Conservation (phyloP, 1,140 invertebrate species). For the Phymorhynchus buccinoides region DNA sequence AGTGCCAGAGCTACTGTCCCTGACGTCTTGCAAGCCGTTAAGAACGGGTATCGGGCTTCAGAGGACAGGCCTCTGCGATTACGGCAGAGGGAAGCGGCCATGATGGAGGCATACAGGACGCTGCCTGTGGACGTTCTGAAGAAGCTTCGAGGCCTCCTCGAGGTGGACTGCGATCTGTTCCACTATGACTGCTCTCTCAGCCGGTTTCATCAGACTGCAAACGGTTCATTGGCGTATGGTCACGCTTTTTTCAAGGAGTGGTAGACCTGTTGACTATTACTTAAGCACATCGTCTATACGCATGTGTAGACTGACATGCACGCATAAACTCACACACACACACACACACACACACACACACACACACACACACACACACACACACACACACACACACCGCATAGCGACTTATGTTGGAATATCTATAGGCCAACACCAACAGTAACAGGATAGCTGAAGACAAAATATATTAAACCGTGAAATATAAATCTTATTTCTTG, state of each 20-base stretch:
- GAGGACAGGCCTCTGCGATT: neutral
- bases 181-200: constrained; percentile 1
- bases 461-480: too few relatives aligned
- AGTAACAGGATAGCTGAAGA: too few relatives aligned
- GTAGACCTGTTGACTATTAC: neutral
- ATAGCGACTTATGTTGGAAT: too few relatives aligned
- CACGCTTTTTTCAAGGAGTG: neutral
- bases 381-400: neutral
- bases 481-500: too few relatives aligned
- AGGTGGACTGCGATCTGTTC: constrained; percentile 9
- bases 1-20: neutral
- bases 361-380: neutral
- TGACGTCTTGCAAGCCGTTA: neutral
- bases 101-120: constrained; percentile 10
- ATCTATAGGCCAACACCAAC: too few relatives aligned
- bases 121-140: neutral
- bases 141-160: neutral
- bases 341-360: neutral
- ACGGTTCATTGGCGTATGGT: neutral
- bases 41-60: neutral
- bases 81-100: constrained; percentile 24
- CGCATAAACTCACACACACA: neutral
- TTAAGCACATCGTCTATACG: neutral
- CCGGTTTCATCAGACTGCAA: neutral
- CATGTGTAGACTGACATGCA: neutral